Evolutionary conservation across 2,113 vertebrate species (phyloP), one percentile per base, ranked within the genome.

Genomic region (Saguinus imperator): DNA sequence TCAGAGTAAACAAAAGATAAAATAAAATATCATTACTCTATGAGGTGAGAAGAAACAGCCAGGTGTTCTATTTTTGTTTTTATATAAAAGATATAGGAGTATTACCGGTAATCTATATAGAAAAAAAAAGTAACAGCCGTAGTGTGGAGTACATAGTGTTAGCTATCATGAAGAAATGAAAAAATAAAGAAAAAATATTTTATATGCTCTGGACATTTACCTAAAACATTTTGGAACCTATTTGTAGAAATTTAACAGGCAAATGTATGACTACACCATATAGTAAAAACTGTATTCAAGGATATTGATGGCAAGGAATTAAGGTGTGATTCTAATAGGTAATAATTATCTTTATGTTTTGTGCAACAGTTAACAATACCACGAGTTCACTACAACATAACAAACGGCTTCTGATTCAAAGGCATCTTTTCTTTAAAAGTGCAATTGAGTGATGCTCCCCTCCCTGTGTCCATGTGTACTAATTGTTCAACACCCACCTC

Each of bases 1-100:
- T 58, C 52, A 55, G 32, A n/a, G 40, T 87, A 92, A 94, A 85
- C 37, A 81, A 83, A 95, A 92, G 18, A 89, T 87, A 84, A 89
- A 55, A 58, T 61, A 13, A 96, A 92, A 55, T 52, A 84, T 32
- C 81, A 87, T 87, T 75, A 61, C 4, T 80, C 5, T 83, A 7
- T 23, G 2, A 93, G 18, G 86, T 68, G 32, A 92, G 66, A 79
- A 92, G 21, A 86, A 83, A 80, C 13, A 82, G 23, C 7, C 55
- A 84, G 45, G 5, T 61, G 1, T 48, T 94, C 90, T 85, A n/a
- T 91, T 37, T 79, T 68, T 89, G 9, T 27, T n/a, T 89, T 96
- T 92, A 76, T 20, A n/a, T 6, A 52, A 89, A 94, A 89, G 11
- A 61, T 55, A 91, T 76, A 87, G 35, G 25, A 95, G 87, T 97